Evolutionary conservation across 2,113 vertebrate genomes (phyloP), one percentile per base, ranked within the genome.

Genomic region (Heterocephalus glaber): DNA sequence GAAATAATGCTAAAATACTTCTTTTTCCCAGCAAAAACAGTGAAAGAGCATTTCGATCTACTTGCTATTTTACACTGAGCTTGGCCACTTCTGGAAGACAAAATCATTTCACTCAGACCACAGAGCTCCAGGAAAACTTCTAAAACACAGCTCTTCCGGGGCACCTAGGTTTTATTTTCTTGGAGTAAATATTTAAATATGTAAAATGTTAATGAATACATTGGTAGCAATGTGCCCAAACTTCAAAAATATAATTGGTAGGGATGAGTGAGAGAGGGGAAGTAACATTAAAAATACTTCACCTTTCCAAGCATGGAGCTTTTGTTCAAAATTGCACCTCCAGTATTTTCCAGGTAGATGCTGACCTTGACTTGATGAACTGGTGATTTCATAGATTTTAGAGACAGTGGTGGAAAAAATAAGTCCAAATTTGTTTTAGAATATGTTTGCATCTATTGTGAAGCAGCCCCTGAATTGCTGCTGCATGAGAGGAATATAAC

Each of bases 1-100:
- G 44, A 89, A 94, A 44, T 5, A 49, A n/a, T 72, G 74, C 81
- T 77, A 79, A 76, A 86, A 66, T 24, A 0, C 0, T 41, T 66
- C 54, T 76, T 88, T 88, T 95, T 87, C 60, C 79, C 65, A 90
- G 84, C 5, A 94, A 96, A 74, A 88, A 38, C 7, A 54, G 58
- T 61, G 17, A 91, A 58, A 84, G 76, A 76, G 3, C 1, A 1
- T 63, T 86, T 83, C 63, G 30, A 81, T 77, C 58, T 26, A 0
- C 80, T 49, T 86, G 49, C 17, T 63, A 44, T 70, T 81, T 66
- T 26, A 24, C 9, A 74, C 13, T 0, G 44, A 95, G 35, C 28
- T 72, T 35, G 47, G 86, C 65, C 33, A 22, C 30, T 82, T 70
- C 58, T 17, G 22, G 38, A 76, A 95, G 61, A 33, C 86, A 94